Evolutionary conservation across 2,888 invertebrate genomes (phyloP).

Genomic region (Caenorhabditis sp.): DNA sequence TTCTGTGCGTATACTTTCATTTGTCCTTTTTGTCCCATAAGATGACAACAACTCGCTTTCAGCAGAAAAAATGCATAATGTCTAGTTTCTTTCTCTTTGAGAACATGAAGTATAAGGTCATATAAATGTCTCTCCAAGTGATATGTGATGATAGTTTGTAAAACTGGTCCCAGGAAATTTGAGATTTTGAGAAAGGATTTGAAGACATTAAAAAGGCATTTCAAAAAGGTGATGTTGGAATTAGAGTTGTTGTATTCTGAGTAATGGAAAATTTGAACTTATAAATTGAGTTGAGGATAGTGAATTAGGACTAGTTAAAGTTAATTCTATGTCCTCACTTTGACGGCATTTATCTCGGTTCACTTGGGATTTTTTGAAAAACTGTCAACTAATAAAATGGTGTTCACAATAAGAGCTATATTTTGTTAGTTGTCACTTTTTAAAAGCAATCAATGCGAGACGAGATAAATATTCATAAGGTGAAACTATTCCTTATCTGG

Average conservation of each 20-base stretch:
- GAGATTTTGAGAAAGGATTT: not conserved
- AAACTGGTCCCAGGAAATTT: not conserved
- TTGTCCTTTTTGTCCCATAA: not conserved
- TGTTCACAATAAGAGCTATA: too few relatives aligned
- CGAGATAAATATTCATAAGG: too few relatives aligned
- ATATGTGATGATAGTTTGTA: not conserved
- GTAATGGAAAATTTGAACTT: not conserved
- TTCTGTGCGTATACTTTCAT: conserved; percentile 22
- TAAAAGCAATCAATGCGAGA: too few relatives aligned
- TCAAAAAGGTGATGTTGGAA: not conserved
- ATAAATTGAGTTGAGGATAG: too few relatives aligned
- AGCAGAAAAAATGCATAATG: not conserved
- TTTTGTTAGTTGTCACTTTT: too few relatives aligned
- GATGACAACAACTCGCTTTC: conserved; percentile 17
- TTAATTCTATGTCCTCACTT: too few relatives aligned
- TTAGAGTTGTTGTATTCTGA: not conserved
- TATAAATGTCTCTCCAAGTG: not conserved
- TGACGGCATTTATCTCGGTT: too few relatives aligned
- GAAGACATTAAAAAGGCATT: not conserved
- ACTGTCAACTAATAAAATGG: too few relatives aligned
- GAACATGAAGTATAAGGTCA: not conserved
- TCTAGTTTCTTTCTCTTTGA: too few relatives aligned
- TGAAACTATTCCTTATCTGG: too few relatives aligned
- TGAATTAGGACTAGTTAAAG: too few relatives aligned
- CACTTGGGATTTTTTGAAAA: too few relatives aligned